These are phyloP conservation scores for Apeltes quadracus DNA, from an alignment of 2,113 vertebrate genomes.

Conservation along the genomic window DNA sequence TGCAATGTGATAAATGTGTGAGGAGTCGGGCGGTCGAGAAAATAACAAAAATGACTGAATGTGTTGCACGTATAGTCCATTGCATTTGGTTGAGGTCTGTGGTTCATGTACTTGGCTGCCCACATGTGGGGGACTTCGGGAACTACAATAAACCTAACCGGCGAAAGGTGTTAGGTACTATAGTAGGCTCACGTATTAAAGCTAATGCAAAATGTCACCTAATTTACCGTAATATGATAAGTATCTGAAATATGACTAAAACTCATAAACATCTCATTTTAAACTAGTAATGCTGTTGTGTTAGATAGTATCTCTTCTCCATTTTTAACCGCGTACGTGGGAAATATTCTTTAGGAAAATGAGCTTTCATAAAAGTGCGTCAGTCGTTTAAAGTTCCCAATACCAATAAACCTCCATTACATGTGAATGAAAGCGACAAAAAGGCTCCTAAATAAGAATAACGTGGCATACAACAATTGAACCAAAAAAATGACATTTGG, in stretches of 20 bases:
- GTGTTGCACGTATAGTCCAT: neutral
- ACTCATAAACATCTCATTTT: too few species aligned
- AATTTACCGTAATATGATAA: neutral
- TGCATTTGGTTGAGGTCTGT: neutral
- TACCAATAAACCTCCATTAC: neutral
- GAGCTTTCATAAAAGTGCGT: neutral
- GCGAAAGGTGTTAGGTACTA: neutral
- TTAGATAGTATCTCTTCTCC: neutral
- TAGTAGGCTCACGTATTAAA: neutral
- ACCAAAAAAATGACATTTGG: neutral
- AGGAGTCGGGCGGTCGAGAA: neutral
- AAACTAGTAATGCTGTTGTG: too few species aligned
- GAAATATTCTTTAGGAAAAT: neutral
- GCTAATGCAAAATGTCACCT: neutral
- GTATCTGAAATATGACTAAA: neutral
- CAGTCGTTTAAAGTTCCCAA: neutral
- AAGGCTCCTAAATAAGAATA: neutral
- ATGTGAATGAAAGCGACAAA: neutral
- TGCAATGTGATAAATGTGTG: neutral
- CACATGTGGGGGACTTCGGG: constrained; percentile 46
- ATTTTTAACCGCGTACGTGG: neutral
- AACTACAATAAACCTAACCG: constrained; percentile 48
- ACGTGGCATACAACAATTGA: neutral
- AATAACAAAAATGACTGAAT: neutral
- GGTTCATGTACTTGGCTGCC: constrained; percentile 53